Percentiles rank a stretch among this genome's conserved stretches.
Conservation (phyloP, 2,113 vertebrate genomes). For the Hyaena hyaena region DNA sequence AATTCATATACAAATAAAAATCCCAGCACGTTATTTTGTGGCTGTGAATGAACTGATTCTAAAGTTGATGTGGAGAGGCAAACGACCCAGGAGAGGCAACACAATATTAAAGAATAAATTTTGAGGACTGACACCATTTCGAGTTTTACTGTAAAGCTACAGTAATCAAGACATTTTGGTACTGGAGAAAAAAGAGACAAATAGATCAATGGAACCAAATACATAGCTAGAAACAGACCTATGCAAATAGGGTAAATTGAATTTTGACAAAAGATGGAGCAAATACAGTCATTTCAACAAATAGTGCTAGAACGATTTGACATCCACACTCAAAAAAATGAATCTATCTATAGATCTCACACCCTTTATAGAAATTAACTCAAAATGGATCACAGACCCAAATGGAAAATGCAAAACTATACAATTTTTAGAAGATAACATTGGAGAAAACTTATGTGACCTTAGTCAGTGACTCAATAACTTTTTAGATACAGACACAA, state of each 20-base stretch:
- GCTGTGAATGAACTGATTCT: neutral
- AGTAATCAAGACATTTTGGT: neutral
- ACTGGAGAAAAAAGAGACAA: neutral
- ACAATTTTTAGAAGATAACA: neutral
- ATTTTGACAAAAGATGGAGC: neutral
- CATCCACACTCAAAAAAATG: neutral
- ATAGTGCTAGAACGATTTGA: neutral
- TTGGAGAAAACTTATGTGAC: neutral
- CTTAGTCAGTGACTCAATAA: neutral
- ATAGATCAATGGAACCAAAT: neutral
- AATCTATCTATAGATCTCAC: neutral
- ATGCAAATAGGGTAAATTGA: neutral
- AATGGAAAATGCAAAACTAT: neutral
- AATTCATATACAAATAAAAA: neutral
- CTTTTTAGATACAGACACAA: neutral
- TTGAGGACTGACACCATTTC: neutral
- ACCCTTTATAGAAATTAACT: neutral
- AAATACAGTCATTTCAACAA: neutral
- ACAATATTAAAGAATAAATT: neutral
- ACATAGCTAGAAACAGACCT: neutral
- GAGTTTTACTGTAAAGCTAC: neutral
- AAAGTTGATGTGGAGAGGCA: neutral
- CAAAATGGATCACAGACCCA: neutral
- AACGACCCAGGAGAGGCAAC: neutral
- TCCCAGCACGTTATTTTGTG: neutral